Base-by-base conservation (phyloP, 2,113 vertebrate genomes). In the Megaptera novaeangliae region DNA sequence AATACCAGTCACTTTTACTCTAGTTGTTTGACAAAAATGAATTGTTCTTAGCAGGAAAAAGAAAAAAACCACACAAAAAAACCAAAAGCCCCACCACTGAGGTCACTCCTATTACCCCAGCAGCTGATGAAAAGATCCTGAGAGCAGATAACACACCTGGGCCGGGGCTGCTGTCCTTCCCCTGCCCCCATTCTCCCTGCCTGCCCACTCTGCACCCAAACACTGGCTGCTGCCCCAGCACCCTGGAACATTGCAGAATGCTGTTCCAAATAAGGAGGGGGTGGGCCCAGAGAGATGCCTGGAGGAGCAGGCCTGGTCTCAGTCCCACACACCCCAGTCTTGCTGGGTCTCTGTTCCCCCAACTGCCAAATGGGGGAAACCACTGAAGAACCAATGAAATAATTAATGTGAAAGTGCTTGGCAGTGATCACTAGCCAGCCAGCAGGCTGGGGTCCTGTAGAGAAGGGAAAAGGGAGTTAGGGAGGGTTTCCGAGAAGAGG, bases 21-120 rank as follows among this genome's bases (percentile, higher is more conserved):
- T 63, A 89, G 77, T 59, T 61, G 61, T 75, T 52, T 91, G 90
- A 88, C 20, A 59, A 21, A 90, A 95, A 95, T 27, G 21, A 97
- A 94, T 44, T 57, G 49, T 94, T 95, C 69, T 95, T 87, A 94
- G 93, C 91, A 92, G 72, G 72, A 93, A 86, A 93, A 86, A 71
- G 21, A 34, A 82, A 89, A 31, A 72, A 77, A 21, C 11, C 13
- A 61, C 49, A 69, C 71, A 78, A 69, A 57, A 61, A 92, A 31
- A 71, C 71, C 27, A 29, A 66, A 59, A 39, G 57, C 5, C 21
- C 23, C 34, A 44, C 31, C 88, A 41, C 17, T 44, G 71, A 94
- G 78, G 61, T 81, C 63, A 8, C 20, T 41, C 41, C 57, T 31
- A 17, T 39, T 23, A 36, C 81, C 46, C 39, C 36, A 21, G 72